A percentile compares a stretch with the other conserved stretches of the same genome.
These are phyloP conservation scores for Nothocercus julius DNA, from an alignment of 2,113 vertebrate species.

Conservation along the genomic window DNA sequence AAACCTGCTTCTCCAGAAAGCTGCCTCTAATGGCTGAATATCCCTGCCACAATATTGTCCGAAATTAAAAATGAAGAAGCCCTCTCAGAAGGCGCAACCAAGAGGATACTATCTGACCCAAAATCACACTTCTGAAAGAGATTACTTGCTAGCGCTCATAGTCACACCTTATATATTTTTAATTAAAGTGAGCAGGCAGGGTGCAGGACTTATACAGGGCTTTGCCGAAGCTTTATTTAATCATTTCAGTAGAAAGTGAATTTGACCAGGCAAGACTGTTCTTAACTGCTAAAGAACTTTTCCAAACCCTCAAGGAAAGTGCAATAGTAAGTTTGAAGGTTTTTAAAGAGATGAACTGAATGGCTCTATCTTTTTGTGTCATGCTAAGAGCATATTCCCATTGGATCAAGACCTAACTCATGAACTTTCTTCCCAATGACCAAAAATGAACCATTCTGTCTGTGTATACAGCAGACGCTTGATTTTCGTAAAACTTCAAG, in stretches of 20 bases:
- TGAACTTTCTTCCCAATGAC: neutral
- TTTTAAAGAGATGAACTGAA: neutral
- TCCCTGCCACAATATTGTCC: neutral
- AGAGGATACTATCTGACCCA: fast-evolving
- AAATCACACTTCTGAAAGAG: neutral
- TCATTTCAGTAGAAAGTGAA: neutral
- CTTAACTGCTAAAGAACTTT: neutral
- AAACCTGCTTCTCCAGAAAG: neutral
- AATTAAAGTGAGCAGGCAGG: neutral
- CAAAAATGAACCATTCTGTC: neutral
- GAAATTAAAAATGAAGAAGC: neutral
- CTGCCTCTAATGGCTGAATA: neutral
- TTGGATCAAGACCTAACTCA: fast-evolving
- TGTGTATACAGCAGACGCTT: neutral
- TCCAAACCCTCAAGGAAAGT: neutral
- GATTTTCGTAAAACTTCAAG: neutral
- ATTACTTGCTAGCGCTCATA: neutral
- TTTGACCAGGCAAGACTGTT: neutral
- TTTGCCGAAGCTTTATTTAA: neutral
- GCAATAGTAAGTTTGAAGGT: neutral
- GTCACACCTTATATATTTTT: neutral
- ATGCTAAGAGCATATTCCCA: neutral
- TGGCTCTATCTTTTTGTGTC: neutral
- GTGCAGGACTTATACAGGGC: fast-evolving
- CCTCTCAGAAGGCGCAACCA: neutral